A percentile compares a stretch with the other conserved stretches of the same genome.
These are phyloP conservation scores for Cancer borealis DNA, from an alignment of 2,888 invertebrate genomes.

Conservation along the genomic window DNA sequence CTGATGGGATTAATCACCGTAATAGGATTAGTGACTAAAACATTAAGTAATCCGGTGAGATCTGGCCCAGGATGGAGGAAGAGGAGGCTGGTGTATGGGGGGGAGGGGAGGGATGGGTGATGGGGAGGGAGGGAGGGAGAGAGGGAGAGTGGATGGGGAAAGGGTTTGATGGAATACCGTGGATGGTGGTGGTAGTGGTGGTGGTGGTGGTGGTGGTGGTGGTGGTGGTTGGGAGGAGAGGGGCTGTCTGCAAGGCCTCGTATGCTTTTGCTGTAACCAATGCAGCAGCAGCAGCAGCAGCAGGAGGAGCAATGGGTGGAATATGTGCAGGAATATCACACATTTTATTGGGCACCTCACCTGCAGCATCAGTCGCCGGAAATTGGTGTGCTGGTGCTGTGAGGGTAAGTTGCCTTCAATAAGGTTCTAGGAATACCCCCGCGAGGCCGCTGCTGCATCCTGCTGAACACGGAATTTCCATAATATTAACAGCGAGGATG, in stretches of 20 bases:
- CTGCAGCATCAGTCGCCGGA: slow-evolving; percentile 3
- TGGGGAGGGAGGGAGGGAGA: background rate
- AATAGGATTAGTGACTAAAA: slow-evolving; percentile 59
- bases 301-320: background rate
- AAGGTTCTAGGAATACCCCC: slow-evolving; percentile 2
- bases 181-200: background rate
- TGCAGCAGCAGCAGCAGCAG: background rate
- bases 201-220: background rate
- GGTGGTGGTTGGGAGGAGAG: background rate
- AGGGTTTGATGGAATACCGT: background rate
- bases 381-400: background rate
- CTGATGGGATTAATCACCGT: slow-evolving; percentile 47
- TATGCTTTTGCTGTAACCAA: background rate
- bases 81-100: background rate
- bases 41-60: slow-evolving; percentile 54
- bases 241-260: background rate
- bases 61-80: background rate
- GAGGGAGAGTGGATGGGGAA: background rate
- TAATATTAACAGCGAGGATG: background rate
- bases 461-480: background rate
- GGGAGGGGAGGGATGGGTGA: background rate
- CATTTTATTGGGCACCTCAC: background rate
- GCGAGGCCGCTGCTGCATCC: background rate
- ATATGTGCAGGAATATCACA: slow-evolving; percentile 10
- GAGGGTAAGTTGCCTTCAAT: background rate